Evolutionary conservation across 2,113 vertebrate species (phyloP).

Genomic region (Carettochelys insculpta): DNA sequence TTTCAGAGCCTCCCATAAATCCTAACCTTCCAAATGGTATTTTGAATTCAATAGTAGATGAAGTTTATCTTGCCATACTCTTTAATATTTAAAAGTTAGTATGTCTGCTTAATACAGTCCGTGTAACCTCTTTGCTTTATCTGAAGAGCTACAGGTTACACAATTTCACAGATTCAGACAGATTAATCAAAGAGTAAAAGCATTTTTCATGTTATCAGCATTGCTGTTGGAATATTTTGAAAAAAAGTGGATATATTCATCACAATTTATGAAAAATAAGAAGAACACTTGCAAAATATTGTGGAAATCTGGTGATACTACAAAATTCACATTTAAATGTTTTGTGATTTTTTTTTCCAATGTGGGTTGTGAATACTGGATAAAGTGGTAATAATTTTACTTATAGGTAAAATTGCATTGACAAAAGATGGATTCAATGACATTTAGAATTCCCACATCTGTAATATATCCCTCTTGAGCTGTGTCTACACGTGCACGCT

Average conservation of each 20-base stretch:
- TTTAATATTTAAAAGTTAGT: neutral
- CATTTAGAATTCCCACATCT: neutral
- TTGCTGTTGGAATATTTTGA: neutral
- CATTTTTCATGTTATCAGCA: rapidly evolving
- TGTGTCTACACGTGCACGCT: no score
- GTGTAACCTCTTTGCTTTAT: neutral
- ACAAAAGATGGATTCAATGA: neutral
- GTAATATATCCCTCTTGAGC: neutral
- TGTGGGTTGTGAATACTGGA: neutral
- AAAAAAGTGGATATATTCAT: neutral
- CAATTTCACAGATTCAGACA: neutral
- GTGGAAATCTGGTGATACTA: neutral
- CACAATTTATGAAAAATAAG: neutral
- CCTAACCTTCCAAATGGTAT: neutral
- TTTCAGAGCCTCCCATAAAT: neutral
- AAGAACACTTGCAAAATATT: neutral
- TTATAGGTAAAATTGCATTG: neutral
- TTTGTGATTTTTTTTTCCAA: neutral
- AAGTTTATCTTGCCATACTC: neutral
- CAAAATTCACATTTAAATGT: neutral
- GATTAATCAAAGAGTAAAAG: neutral
- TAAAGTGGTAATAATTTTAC: neutral
- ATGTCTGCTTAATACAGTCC: rapidly evolving
- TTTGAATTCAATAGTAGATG: neutral
- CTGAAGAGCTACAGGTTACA: neutral